Conservation (phyloP, 2,888 invertebrate genomes). For the Merodon equestris region DNA sequence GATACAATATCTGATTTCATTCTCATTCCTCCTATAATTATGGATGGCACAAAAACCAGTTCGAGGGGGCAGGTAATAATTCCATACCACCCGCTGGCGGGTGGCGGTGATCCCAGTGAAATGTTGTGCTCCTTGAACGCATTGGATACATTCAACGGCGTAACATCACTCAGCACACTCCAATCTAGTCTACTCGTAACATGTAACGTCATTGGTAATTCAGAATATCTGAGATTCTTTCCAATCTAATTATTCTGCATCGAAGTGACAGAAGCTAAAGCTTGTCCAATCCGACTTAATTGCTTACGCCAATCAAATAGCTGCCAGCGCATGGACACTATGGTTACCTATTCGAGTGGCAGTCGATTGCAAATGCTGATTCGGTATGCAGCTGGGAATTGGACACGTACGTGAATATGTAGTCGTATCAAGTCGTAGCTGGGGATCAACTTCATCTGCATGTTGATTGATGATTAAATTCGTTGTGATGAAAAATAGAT, state of each 20-base stretch:
- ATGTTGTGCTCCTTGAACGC: constrained; percentile 66
- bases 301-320: constrained; percentile 24
- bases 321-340: constrained; percentile 23
- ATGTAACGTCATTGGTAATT: too few species aligned
- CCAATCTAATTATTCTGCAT: constrained; percentile 61
- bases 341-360: constrained; percentile 29
- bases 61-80: constrained; percentile 13
- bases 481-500: too few species aligned
- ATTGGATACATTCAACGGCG: constrained; percentile 5
- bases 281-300: constrained; percentile 34
- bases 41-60: constrained; percentile 44
- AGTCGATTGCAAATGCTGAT: constrained; percentile 6
- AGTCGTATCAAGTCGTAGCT: constrained; percentile 28
- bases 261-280: constrained; percentile 49
- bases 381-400: constrained; percentile 28
- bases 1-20: constrained; percentile 47
- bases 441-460: constrained; percentile 40
- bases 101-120: constrained; percentile 4
- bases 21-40: constrained; percentile 43
- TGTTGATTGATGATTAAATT: constrained; percentile 51
- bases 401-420: too few species aligned
- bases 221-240: constrained; percentile 61
- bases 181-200: too few species aligned
- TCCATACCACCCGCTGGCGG: constrained; percentile 11
- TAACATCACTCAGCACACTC: background rate